A percentile compares a stretch with the other conserved stretches of the same genome.
Conservation (phyloP, 2,797 vertebrate genomes). For the Tachyglossus aculeatus region DNA sequence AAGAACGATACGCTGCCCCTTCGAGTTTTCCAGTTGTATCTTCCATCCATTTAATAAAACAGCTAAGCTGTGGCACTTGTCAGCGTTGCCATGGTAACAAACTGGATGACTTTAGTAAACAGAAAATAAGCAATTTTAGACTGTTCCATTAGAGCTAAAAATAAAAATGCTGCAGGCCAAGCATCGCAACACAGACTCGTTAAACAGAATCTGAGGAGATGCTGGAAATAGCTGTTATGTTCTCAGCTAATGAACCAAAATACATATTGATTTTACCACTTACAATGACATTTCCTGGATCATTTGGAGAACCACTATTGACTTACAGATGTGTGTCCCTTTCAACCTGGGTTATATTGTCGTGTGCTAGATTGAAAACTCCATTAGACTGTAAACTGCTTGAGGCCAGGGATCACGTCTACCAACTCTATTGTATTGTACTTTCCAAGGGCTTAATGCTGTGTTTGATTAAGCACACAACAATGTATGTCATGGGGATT, state of each 20-base stretch:
- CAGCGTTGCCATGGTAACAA: constrained; percentile 79
- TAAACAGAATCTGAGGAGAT: constrained; percentile 64
- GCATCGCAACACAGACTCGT: constrained; percentile 65
- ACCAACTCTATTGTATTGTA: not conserved
- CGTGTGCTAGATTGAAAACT: not conserved
- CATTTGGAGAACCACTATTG: constrained; percentile 18
- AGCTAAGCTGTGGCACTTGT: constrained; percentile 72
- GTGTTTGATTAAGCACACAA: not conserved
- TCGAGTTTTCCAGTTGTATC: constrained; percentile 63
- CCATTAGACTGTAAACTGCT: rapidly evolving
- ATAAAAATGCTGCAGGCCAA: constrained; percentile 76
- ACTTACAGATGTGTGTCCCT: constrained; percentile 15
- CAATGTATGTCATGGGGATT: no score
- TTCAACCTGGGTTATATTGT: constrained; percentile 16
- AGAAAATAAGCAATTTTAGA: constrained; percentile 83
- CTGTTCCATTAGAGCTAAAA: constrained; percentile 77
- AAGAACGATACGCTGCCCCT: constrained; percentile 35
- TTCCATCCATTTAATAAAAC: constrained; percentile 76
- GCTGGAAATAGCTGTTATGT: constrained; percentile 57
- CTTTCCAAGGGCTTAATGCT: not conserved
- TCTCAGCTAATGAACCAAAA: constrained; percentile 68
- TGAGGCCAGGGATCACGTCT: no score
- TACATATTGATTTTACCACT: constrained; percentile 48
- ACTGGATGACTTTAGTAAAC: constrained; percentile 79
- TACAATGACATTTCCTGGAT: constrained; percentile 47